Base-by-base conservation (phyloP, 2,888 invertebrate species). In the Abrostola tripartita region DNA sequence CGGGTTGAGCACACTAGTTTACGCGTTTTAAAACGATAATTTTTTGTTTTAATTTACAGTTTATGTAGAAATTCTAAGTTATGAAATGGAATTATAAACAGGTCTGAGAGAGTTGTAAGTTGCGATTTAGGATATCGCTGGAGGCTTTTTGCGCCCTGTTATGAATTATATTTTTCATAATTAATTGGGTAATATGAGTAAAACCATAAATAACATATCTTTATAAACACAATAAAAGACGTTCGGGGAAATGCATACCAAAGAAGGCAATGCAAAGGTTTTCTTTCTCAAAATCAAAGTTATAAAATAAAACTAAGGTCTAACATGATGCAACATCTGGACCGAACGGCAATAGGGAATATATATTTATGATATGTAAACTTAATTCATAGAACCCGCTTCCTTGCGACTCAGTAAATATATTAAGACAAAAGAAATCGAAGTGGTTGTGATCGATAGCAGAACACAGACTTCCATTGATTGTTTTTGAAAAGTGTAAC, bases 1-100 rank as follows among this genome's bases (percentile, higher is more conserved):
- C 59, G 38, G 40, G 53, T 41, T 10, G 38, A 47, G 59, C 52
- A 36, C 71, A 63, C 74, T 75, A 35, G 49, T 49, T 65, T 44
- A 56, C 70, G 2, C 57, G 61, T 70, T 75, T 75, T 72, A 24
- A 64, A 24, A 24, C 4, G 24, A 51, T 64, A 42, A 44, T 24
- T 42, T 61, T 47, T 47, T 47, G 7, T 47, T 47, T 24, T 24
- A 44, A 14, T 14, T 9, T 1, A 42, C 42, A 14, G 14, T 44
- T 14, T 14, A 14, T 14, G 14, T 44, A 44, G 44, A 44, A 44
- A 44, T 14, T 14, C 14, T 44, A 8, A 44, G 14, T 7, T 41
- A 11, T 14, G 14, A 44, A 44, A 14, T 44, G 44, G 24, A 47
- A 24, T 14, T 47, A 9, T 0, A 24, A 47, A 47, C 14, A 24